Evolutionary conservation across 2,888 invertebrate species (phyloP).

Genomic region (Phortica magna): DNA sequence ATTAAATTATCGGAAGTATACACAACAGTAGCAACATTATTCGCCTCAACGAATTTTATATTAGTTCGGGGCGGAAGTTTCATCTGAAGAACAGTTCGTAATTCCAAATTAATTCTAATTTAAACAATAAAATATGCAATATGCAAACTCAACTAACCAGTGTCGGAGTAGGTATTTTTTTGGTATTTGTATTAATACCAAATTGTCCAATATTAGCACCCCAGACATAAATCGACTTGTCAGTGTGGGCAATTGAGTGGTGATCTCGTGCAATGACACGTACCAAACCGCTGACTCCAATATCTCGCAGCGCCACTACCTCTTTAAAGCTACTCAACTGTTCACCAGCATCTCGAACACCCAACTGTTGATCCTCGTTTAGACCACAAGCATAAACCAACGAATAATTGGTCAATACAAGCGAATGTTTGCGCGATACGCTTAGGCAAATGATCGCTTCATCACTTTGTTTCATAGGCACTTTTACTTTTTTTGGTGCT

Average conservation of each 20-base stretch:
- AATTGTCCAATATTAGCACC: constrained; percentile 91
- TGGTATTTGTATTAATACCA: constrained; percentile 77
- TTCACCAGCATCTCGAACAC: constrained; percentile 80
- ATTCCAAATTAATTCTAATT: not conserved
- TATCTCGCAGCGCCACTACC: constrained; percentile 71
- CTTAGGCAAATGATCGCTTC: constrained; percentile 74
- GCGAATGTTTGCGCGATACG: constrained; percentile 75
- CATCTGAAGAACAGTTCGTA: constrained; percentile 51
- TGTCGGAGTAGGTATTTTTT: constrained; percentile 63
- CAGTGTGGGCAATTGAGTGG: constrained; percentile 85
- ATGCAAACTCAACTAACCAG: constrained; percentile 55
- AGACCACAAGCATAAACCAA: constrained; percentile 81
- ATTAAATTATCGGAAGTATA: constrained; percentile 66
- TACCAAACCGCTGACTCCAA: constrained; percentile 77
- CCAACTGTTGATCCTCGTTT: constrained; percentile 83
- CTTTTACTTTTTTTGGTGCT: constrained; percentile 70
- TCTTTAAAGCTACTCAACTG: constrained; percentile 74
- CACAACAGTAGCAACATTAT: constrained; percentile 74
- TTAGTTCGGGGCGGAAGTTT: constrained; percentile 62
- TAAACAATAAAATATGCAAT: not conserved
- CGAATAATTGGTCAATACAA: constrained; percentile 73
- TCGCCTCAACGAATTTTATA: constrained; percentile 75
- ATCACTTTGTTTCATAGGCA: constrained; percentile 66
- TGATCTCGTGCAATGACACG: constrained; percentile 84
- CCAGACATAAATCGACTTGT: constrained; percentile 85